Base-by-base conservation (phyloP, 1,140 invertebrate species). In the Danaus melanippus region DNA sequence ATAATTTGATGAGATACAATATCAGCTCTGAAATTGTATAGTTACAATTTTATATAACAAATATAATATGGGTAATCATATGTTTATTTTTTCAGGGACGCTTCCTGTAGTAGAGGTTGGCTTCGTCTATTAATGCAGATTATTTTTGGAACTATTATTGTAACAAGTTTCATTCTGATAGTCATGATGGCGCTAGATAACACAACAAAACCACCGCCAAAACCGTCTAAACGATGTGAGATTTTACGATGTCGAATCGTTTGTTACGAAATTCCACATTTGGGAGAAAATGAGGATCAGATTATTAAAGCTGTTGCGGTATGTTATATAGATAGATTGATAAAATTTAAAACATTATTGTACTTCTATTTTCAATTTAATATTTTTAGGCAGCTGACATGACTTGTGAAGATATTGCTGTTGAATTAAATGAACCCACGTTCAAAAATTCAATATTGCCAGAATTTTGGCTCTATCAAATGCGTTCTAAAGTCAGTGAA, bases 21-120 rank as follows among this genome's bases (percentile, higher is more conserved):
- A 32, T 32, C 2, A 32, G 21, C 21, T 32, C 17, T 32, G 21
- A 32, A 32, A 3, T 32, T 32, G 2, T 32, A 32, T 32, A 32
- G 7, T 3, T 32, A 32, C 21, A 32, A 5, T 0, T n/a, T n/a
- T n/a, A n/a, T n/a, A n/a, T n/a, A n/a, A 32, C 2, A 32, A 32
- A 32, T 32, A 32, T 32, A 32, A 0, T 32, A 32, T 32, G 4
- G 21, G 21, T 32, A 42, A 40, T 15, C 15, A 15, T 3, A 15
- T 8, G 39, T 15, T 62, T 51, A 17, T 43, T 1, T 56, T 64
- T 58, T 32, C 58, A 85, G 79, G 42, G 71, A 76, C 10, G 65
- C 79, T 42, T 84, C 82, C 51, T 85, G 80, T 56, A 77, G 66
- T 50, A 62, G 67, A 6, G 76, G 79, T 12, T 84, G 81, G 79